phyloP scores from a whole-genome alignment of 2,888 invertebrate species.

The Hemistola chrysoprasaria region DNA sequence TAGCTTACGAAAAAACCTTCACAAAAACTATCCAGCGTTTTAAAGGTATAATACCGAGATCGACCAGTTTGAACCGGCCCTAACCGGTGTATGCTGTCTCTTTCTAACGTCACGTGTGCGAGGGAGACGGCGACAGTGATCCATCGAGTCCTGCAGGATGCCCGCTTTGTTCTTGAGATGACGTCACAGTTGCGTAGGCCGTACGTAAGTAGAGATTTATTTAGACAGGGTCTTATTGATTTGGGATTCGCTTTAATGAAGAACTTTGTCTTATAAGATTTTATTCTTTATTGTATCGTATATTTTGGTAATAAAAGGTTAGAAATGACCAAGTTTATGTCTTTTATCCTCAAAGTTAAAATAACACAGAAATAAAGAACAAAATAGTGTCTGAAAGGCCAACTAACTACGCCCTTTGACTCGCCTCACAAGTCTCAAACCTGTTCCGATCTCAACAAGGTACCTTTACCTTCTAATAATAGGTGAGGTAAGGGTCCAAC shows the following conservation, averaged over 20 bases:
- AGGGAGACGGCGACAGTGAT: constrained; percentile 30
- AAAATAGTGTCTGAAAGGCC: not conserved
- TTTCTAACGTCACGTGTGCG: constrained; percentile 15
- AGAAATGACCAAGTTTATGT: too few species aligned
- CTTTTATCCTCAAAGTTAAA: too few species aligned
- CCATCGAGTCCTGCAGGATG: constrained; percentile 31
- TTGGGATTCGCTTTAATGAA: too few species aligned
- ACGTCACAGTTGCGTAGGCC: constrained; percentile 1
- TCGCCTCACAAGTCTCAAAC: too few species aligned
- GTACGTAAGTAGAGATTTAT: too few species aligned
- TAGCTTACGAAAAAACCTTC: constrained; percentile 7
- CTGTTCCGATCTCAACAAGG: too few species aligned
- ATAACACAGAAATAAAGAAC: not conserved
- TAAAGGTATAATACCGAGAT: constrained; percentile 13
- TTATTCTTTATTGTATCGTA: too few species aligned
- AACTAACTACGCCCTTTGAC: constrained; percentile 3
- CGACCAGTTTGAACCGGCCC: constrained; percentile 24
- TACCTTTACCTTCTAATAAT: too few species aligned
- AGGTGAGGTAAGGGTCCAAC: too few species aligned
- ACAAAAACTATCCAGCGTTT: constrained; percentile 11
- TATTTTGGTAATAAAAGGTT: too few species aligned
- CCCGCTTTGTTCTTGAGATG: constrained; percentile 21
- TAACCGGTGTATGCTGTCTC: constrained; percentile 26
- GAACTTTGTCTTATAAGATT: too few species aligned
- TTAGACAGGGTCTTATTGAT: too few species aligned